Percentiles rank a stretch among this genome's conserved stretches.
Conservation (phyloP, 2,888 invertebrate genomes). For the Hecatera dysodea region DNA sequence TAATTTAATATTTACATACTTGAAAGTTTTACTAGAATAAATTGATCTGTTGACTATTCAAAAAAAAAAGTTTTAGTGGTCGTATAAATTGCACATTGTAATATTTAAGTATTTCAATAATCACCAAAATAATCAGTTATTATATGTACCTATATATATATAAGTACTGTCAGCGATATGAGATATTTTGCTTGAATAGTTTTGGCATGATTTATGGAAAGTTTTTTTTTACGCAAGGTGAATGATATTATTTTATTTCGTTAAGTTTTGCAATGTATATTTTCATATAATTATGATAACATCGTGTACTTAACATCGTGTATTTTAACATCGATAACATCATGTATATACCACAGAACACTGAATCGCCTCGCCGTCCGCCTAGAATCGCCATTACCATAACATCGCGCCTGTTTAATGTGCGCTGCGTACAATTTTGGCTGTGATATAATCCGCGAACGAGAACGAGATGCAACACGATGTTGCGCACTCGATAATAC, state of each 20-base stretch:
- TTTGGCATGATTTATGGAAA: constrained; percentile 13
- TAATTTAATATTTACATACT: background rate
- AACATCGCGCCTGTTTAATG: background rate
- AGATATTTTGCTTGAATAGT: constrained; percentile 17
- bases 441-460: background rate
- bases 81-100: constrained; percentile 32
- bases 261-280: constrained; percentile 51
- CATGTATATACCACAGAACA: constrained; percentile 38
- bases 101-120: constrained; percentile 36
- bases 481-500: background rate
- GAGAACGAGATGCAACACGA: background rate
- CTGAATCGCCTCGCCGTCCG: background rate
- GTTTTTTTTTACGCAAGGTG: constrained; percentile 26
- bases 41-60: constrained; percentile 61
- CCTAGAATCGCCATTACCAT: background rate
- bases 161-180: constrained; percentile 21
- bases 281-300: constrained; percentile 27
- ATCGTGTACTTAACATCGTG: constrained; percentile 63
- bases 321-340: too few relatives aligned
- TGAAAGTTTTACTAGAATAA: constrained; percentile 35
- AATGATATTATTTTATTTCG: constrained; percentile 34
- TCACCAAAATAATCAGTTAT: constrained; percentile 39
- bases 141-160: constrained; percentile 1
- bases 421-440: background rate
- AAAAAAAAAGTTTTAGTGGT: constrained; percentile 22